A percentile compares a stretch with the other conserved stretches of the same genome.
These are phyloP conservation scores for Morbakka virulenta DNA, from an alignment of 30 jellyfish, hydroid and myxozoan genomes.

Conservation along the genomic window DNA sequence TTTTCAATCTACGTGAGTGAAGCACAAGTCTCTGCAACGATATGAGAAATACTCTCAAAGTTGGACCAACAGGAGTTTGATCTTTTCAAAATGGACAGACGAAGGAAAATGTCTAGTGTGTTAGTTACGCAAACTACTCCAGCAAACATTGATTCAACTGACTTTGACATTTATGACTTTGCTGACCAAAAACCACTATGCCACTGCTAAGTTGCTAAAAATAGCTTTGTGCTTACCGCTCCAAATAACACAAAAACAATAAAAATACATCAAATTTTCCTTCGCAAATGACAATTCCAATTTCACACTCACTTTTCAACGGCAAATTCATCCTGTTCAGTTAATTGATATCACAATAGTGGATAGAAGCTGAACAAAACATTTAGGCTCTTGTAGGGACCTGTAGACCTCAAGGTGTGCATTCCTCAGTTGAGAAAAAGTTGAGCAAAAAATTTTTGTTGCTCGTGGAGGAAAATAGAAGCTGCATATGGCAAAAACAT, in stretches of 20 bases:
- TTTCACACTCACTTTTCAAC: not conserved
- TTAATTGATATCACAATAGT: not conserved
- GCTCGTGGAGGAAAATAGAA: not conserved
- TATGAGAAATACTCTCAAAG: slow-evolving; percentile 10
- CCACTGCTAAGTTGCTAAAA: too few species aligned
- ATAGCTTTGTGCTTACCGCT: too few species aligned
- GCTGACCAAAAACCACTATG: too few species aligned
- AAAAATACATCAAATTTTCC: too few species aligned
- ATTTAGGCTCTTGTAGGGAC: not conserved
- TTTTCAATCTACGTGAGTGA: slow-evolving; percentile 24
- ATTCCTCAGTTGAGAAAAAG: not conserved
- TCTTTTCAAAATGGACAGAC: slow-evolving; percentile 14
- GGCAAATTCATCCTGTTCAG: not conserved
- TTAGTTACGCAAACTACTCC: too few species aligned
- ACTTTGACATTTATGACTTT: too few species aligned
- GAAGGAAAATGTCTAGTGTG: slow-evolving; percentile 14
- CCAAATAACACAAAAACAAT: too few species aligned
- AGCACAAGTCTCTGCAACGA: not conserved
- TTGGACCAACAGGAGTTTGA: slow-evolving; percentile 15
- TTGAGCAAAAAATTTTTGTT: not conserved
- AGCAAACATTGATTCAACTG: too few species aligned
- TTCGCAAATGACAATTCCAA: too few species aligned
- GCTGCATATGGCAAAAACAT: not conserved
- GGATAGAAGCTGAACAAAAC: not conserved
- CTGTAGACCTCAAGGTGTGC: not conserved